Evolutionary conservation across 2,113 vertebrate species (phyloP).

Genomic region (Nycticorax nycticorax): DNA sequence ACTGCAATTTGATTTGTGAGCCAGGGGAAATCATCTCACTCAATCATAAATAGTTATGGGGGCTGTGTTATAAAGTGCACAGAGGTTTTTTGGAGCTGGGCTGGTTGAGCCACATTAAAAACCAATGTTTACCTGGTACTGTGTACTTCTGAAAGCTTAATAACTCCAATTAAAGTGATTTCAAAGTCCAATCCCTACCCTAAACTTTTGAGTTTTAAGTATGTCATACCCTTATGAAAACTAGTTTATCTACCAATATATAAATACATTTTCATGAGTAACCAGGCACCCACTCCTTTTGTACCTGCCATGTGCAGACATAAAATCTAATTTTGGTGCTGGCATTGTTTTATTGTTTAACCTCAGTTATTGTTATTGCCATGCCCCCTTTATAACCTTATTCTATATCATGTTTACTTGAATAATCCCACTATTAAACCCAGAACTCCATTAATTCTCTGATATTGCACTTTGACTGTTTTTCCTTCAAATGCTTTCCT

Average conservation of each 20-base stretch:
- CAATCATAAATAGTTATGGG: not conserved
- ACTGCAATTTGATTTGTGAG: conserved; percentile 11
- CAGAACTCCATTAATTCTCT: not conserved
- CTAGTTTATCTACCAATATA: not conserved
- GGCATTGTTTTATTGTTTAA: not conserved
- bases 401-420: not conserved
- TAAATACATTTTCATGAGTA: not conserved
- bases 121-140: not conserved
- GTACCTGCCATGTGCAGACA: not conserved
- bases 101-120: not conserved
- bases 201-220: not conserved
- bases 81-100: not conserved
- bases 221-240: not conserved
- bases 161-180: not conserved
- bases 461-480: not conserved
- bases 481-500: not conserved
- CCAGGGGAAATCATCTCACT: not conserved
- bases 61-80: not conserved
- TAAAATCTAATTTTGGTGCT: not conserved
- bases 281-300: not conserved
- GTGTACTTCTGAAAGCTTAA: not conserved
- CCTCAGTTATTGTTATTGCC: not conserved
- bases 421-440: not conserved
- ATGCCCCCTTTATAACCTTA: not conserved
- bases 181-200: not conserved